Evolutionary conservation across 2,797 vertebrate genomes (phyloP), one percentile per base, ranked within the genome.

Genomic region (Phataginus tetradactyla): DNA sequence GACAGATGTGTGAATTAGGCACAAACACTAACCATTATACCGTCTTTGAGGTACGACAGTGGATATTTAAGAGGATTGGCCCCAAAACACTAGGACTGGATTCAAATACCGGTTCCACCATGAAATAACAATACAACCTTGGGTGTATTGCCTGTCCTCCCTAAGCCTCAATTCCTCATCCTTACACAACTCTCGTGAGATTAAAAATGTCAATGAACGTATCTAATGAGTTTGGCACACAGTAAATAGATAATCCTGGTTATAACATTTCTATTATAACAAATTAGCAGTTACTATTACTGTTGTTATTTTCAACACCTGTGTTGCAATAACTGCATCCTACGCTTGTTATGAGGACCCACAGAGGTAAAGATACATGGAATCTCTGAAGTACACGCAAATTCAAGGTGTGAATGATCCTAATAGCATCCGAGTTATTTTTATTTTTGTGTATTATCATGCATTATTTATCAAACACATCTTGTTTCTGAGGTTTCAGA

Each of bases 401-500:
- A 91, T 34, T 66, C 39, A 88, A 78, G 27, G 7, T 66, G n/a
- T 17, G 72, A 25, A 69, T 34, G 74, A 37, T 45, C 25, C 20
- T 45, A 68, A 68, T 25, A 81, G 27, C 14, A 64, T 34, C 45
- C 7, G 27, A 49, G 29, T 55, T 81, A 69, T 27, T 51, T 85
- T 93, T 78, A 59, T n/a, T 80, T 88, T 78, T 84, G 55, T n/a
- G 14, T 69, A 42, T 89, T 78, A 37, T 66, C 11, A 2, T 59
- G 45, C 68, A 15, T 69, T 59, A 49, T 77, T 86, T 92, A 20
- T 86, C 77, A 53, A 71, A 66, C 51, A 49, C 18, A 88, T 15
- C 3, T 72, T 59, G 69, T 71, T 93, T n/a, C 55, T 57, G 5
- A 89, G 23, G 74, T 84, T 94, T 91, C 84, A 91, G 64, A 64